Evolutionary conservation across 2,113 vertebrate species (phyloP).

Genomic region (Tylochromis polylepis): DNA sequence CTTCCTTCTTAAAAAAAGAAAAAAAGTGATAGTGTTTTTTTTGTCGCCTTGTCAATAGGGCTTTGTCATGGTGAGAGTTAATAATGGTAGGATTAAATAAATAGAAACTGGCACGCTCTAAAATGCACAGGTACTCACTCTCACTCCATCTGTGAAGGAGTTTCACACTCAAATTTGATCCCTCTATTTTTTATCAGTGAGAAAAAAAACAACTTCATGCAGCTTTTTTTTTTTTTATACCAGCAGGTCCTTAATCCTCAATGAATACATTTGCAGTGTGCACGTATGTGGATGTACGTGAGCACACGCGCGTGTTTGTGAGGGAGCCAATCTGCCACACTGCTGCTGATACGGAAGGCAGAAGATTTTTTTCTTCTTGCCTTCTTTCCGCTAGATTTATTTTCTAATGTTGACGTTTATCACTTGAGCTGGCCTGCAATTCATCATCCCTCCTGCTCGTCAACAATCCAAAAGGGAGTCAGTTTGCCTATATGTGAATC

Average conservation of each 20-base stretch:
- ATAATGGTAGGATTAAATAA: constrained; percentile 60
- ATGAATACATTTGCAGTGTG: constrained; percentile 60
- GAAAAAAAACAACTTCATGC: constrained; percentile 32
- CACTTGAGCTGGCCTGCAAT: constrained; percentile 72
- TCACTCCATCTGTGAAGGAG: constrained; percentile 47
- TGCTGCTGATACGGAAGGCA: constrained; percentile 57
- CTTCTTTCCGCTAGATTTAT: constrained; percentile 77
- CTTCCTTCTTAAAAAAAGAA: constrained; percentile 27
- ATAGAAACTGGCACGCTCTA: constrained; percentile 16
- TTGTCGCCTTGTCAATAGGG: constrained; percentile 49
- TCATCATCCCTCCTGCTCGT: constrained; percentile 68
- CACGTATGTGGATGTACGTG: neutral
- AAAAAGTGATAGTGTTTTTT: constrained; percentile 26
- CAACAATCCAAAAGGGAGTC: constrained; percentile 69
- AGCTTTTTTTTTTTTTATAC: constrained; percentile 10
- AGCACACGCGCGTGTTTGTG: neutral
- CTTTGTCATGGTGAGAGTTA: constrained; percentile 54
- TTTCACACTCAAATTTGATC: constrained; percentile 49
- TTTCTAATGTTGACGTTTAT: constrained; percentile 83
- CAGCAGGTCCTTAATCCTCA: constrained; percentile 66
- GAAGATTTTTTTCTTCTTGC: constrained; percentile 68
- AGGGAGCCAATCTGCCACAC: constrained; percentile 46
- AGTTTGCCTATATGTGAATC: constrained; percentile 68
- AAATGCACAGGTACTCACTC: constrained; percentile 49
- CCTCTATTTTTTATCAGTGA: constrained; percentile 12